Evolutionary conservation across 2,888 invertebrate genomes (phyloP), one percentile per base, ranked within the genome.

Genomic region (Cinara cedri): DNA sequence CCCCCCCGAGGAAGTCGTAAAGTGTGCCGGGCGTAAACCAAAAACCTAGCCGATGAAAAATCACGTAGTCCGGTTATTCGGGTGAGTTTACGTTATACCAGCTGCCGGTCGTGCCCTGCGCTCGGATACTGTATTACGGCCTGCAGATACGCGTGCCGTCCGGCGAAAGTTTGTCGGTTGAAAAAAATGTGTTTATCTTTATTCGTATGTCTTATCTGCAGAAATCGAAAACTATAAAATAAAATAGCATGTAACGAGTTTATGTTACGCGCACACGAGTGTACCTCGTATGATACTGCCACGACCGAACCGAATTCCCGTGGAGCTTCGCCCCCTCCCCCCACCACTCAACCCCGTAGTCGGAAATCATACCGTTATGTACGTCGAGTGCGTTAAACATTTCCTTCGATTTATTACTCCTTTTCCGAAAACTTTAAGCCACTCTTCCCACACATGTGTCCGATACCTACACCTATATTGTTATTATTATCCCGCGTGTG

Each of bases 351-450:
- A n/a, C n/a, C n/a, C n/a, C n/a, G n/a, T n/a, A n/a, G n/a, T n/a
- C 46, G 55, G 55, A 51, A 76, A 76, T 76, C 68, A 78, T 68
- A 68, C 76, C 68, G 46, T 68, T 68, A 46, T 34, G n/a, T n/a
- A 66, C 34, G 76, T 66, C 76, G 60, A 46, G 46, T n/a, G n/a
- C 46, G 72, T 72, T 72, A 62, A 72, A 74, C 74, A 51, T 74
- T 63, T 74, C 51, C n/a, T 21, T 13, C 74, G 63, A 74, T 75
- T 75, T 75, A 75, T 65, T 34, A 21, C 49, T 62, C 72, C 62
- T 16, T n/a, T n/a, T 11, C 63, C 34, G 34, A 34, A 21, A 65
- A 75, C 63, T 75, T 75, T 54, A 65, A 65, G 54, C 63, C 42
- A 54, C 63, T 65, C 54, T 34, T 34, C 65, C 4, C 42, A 21